Base-by-base conservation (phyloP, 2,888 invertebrate genomes). In the Sinopyrophorus schimmeli region DNA sequence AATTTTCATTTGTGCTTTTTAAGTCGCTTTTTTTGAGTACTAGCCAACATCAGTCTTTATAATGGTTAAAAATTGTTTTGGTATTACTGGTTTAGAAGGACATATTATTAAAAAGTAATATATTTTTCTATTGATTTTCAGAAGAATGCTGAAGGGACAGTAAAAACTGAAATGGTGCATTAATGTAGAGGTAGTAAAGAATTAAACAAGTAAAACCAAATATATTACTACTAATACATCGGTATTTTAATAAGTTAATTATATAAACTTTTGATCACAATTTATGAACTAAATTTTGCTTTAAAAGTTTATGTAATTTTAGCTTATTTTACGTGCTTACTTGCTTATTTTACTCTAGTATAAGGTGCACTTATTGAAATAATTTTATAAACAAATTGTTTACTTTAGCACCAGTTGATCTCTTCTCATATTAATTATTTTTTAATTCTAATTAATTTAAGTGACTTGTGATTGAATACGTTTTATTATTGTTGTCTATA, bases 211-310 rank as follows among this genome's bases (percentile, higher is more conserved):
- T 61, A 62, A 68, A 67, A 69, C 68, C 68, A 69, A 69, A 69
- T 67, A 69, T 69, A 67, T 67, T 67, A 67, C 69, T 68, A 67
- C 68, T 64, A 67, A 65, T 63, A 66, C 64, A 60, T 65, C 58
- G 35, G 37, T 65, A 59, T 62, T 58, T 62, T 46, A 32, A 18
- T 35, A 40, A 41, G 44, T 46, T 28, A 11, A 21, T 40, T 46
- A 23, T 40, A 35, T 26, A 46, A 26, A 44, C 14, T 46, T 37
- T 26, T 34, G 7, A 34, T 18, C 17, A 15, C 9, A 15, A 38
- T 16, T 12, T 38, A 26, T 21, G 21, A 21, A 21, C 9, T 21
- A 14, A 44, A 40, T 27, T 46, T 40, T 46, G 40, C 31, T 14
- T 35, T 34, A 32, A 24, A 18, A 31, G 39, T 20, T 40, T 44